Evolutionary conservation across 2,113 vertebrate species (phyloP).

Genomic region (Chaetops frenatus): DNA sequence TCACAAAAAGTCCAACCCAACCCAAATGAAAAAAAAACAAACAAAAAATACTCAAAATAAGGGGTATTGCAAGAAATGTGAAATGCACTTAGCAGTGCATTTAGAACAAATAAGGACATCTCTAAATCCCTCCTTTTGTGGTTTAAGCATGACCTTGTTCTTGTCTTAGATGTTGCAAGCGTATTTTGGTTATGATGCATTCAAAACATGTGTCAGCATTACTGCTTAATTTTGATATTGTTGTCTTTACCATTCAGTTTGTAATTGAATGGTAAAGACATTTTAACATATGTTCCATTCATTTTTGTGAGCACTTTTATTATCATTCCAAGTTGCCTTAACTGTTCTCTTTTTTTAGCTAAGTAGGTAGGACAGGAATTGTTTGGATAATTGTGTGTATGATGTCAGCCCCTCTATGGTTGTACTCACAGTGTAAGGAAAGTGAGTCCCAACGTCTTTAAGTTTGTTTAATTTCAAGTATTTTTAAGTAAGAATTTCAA

Average conservation of each 20-base stretch:
- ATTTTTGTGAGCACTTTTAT: neutral
- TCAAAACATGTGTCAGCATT: neutral
- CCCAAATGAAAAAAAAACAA: neutral
- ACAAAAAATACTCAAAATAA: neutral
- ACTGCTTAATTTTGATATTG: neutral
- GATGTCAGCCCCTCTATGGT: neutral
- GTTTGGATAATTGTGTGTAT: neutral
- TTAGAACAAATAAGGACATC: neutral
- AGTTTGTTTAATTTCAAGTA: neutral
- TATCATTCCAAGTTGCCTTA: neutral
- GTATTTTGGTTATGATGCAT: neutral
- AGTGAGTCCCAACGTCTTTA: neutral
- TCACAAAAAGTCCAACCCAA: neutral
- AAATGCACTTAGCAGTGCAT: too few relatives aligned
- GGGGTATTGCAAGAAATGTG: too few relatives aligned
- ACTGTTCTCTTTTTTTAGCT: neutral
- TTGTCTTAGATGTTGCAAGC: neutral
- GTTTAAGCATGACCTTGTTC: neutral
- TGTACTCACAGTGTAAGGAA: neutral
- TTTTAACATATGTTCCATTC: neutral
- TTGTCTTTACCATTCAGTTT: neutral
- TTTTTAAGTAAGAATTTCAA: neutral
- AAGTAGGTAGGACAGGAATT: neutral
- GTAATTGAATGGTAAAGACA: too few relatives aligned
- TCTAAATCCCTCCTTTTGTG: neutral